A percentile compares a stretch with the other conserved stretches of the same genome.
phyloP scores from a whole-genome alignment of 2,113 vertebrate species.

The Thalassoma bifasciatum region DNA sequence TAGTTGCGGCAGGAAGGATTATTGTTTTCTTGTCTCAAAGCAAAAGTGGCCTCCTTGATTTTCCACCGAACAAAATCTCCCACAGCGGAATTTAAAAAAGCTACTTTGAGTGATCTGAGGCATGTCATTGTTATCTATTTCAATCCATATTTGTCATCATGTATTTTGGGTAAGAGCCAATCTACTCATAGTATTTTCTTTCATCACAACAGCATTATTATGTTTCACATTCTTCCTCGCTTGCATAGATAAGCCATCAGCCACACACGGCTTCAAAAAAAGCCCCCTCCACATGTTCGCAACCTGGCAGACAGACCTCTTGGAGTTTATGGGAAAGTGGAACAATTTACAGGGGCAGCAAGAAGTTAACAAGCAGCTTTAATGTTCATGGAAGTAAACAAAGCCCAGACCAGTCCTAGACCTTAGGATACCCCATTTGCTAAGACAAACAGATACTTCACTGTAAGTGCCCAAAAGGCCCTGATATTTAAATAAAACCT shows the following conservation, averaged over 20 bases:
- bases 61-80: not conserved
- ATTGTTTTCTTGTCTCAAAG: not conserved
- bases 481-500: conserved; percentile 20
- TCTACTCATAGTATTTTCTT: not conserved
- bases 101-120: no score
- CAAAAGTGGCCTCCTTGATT: not conserved
- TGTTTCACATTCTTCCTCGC: not conserved
- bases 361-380: conserved; percentile 53
- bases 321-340: conserved; percentile 64
- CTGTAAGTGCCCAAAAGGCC: conserved; percentile 11
- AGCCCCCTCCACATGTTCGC: conserved; percentile 44
- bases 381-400: conserved; percentile 57
- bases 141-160: not conserved
- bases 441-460: conserved; percentile 9
- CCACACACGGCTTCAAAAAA: conserved; percentile 19
- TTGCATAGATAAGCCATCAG: conserved; percentile 1
- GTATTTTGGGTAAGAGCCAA: not conserved
- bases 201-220: not conserved
- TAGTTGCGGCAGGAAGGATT: not conserved
- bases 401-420: conserved; percentile 26
- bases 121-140: not conserved
- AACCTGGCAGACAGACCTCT: conserved; percentile 42
- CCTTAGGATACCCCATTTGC: conserved; percentile 17
- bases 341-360: conserved; percentile 63
- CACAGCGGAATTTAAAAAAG: not conserved